Evolutionary conservation across 2,888 invertebrate species (phyloP).

Genomic region (Rhabditoides inermis): DNA sequence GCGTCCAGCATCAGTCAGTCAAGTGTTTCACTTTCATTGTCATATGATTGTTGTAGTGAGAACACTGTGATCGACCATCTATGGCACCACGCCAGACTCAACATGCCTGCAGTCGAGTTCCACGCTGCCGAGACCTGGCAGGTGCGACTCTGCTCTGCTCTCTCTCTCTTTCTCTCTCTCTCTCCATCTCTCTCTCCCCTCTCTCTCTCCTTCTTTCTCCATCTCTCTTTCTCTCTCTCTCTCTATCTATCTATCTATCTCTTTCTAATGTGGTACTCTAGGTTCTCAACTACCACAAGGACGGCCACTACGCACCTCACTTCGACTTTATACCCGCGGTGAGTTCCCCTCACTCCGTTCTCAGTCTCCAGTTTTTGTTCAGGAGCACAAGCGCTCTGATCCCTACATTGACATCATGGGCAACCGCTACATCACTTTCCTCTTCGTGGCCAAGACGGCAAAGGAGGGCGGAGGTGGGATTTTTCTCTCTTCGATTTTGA

Average conservation of each 20-base stretch:
- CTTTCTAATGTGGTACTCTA: no score
- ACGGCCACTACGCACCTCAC: constrained; percentile 38
- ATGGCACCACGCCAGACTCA: constrained; percentile 2
- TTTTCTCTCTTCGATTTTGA: background rate
- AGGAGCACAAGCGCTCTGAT: no score
- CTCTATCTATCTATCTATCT: no score
- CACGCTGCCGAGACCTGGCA: constrained; percentile 10
- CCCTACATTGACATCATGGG: no score
- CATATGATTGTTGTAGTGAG: background rate
- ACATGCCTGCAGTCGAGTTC: constrained; percentile 10
- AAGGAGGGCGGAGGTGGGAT: constrained; percentile 18
- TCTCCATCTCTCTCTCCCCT: no score
- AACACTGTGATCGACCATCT: constrained; percentile 1
- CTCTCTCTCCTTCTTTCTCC: no score
- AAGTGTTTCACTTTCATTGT: no score
- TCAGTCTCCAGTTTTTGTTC: no score
- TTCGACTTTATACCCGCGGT: constrained; percentile 16
- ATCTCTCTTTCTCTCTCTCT: no score
- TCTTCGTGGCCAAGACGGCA: constrained; percentile 15
- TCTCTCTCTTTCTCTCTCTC: no score
- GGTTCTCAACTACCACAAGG: constrained; percentile 27
- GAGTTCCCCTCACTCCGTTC: no score
- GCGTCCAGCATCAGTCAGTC: no score
- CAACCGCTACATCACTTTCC: constrained; percentile 21
- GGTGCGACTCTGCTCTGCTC: constrained; percentile 1